Base-by-base conservation (phyloP, 2,113 vertebrate species). In the Rhinolophus sinicus region DNA sequence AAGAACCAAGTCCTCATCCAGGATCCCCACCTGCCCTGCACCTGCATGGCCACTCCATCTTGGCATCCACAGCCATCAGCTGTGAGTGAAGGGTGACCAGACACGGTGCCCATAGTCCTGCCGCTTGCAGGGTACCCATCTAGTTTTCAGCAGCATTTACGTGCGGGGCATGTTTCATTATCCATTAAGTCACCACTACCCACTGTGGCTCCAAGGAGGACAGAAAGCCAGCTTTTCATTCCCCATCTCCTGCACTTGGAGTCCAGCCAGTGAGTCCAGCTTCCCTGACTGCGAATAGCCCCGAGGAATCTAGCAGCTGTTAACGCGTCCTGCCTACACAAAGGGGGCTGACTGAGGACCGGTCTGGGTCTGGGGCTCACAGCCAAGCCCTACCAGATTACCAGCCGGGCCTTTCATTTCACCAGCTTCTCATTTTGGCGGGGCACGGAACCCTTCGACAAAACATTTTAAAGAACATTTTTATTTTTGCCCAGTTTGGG, bases 11-110 rank as follows among this genome's bases (percentile, higher is more conserved):
- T 10, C 58, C 70, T 94, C 35, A 21, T 24, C 72, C 44, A 21
- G 52, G 21, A 64, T 16, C 40, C 58, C 6, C n/a, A 21, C 24
- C 6, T 2, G 9, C 11, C 13, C 73, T 13, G n/a, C 60, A 47
- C n/a, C 0, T 0, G 21, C 38, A 3, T 8, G 18, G 60, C 50
- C 75, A 69, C 40, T 12, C 8, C 9, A 6, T 7, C 33, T 3
- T 44, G 80, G 47, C n/a, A 54, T 13, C 38, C 16, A 24, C 2
- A 38, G 82, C 33, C 77, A 78, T 44, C n/a, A 33, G 22, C 60
- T 35, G 4, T 15, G 10, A 44, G 38, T 1, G 9, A 52, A 47
- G 15, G 12, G 21, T 7, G 18, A 2, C 35, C 56, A n/a, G 19
- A 4, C 30, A 24, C 3, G 11, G 8, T 4, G 78, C 10, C 40